Percentiles rank a stretch among this genome's conserved stretches.
phyloP scores from a whole-genome alignment of 2,888 invertebrate species.

The Drosophila barbarae region DNA sequence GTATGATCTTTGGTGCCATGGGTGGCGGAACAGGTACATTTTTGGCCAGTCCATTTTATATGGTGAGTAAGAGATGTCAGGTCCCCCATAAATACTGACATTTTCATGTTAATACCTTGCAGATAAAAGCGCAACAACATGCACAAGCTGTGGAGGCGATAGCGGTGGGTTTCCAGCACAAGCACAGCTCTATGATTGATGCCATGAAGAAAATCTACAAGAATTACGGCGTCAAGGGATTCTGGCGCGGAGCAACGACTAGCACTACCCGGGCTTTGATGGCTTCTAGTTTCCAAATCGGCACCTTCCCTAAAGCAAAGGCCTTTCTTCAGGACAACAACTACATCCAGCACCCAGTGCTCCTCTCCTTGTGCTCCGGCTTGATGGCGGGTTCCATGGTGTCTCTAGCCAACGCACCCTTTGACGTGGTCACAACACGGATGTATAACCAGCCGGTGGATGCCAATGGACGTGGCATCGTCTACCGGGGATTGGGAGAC shows the following conservation, averaged over 20 bases:
- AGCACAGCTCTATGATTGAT: constrained; percentile 84
- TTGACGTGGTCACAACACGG: constrained; percentile 92
- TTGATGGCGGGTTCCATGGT: constrained; percentile 89
- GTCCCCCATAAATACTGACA: neutral
- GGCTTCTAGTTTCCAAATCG: constrained; percentile 91
- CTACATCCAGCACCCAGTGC: constrained; percentile 80
- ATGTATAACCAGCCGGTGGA: constrained; percentile 92
- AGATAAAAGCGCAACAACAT: constrained; percentile 79
- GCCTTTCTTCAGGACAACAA: constrained; percentile 81
- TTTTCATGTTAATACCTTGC: neutral
- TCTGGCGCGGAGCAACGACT: constrained; percentile 89
- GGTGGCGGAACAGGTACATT: constrained; percentile 90
- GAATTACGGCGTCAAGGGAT: constrained; percentile 83
- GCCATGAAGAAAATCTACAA: constrained; percentile 83
- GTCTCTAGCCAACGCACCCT: constrained; percentile 90
- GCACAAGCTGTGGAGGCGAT: constrained; percentile 83
- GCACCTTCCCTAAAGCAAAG: constrained; percentile 88
- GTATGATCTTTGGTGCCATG: constrained; percentile 86
- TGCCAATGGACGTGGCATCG: constrained; percentile 83
- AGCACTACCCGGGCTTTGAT: constrained; percentile 87
- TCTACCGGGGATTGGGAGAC: constrained; percentile 87
- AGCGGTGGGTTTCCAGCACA: constrained; percentile 93
- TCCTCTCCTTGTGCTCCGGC: constrained; percentile 87
- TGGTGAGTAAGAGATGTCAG: constrained; percentile 81
- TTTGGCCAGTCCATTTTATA: constrained; percentile 91